Evolutionary conservation across 2,113 vertebrate species (phyloP), one percentile per base, ranked within the genome.

Genomic region (Odontophorus gujanensis): DNA sequence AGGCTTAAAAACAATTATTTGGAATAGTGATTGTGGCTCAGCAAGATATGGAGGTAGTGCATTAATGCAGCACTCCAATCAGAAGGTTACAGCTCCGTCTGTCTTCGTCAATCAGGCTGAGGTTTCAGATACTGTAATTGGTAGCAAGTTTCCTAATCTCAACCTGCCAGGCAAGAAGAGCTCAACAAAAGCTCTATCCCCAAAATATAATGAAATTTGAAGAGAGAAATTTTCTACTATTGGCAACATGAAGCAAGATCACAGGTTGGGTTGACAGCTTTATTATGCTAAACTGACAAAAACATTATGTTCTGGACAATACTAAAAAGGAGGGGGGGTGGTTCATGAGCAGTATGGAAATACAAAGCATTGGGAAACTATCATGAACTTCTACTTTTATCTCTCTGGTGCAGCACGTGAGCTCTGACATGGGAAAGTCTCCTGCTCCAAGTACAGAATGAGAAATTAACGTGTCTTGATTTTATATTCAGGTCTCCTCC

Each of bases 131-230:
- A 92, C 36, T 93, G 76, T 93, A 93, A 90, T 95, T 91, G 86
- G 91, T 69, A 93, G 77, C 85, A 93, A 97, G 95, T 94, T 95
- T 89, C 95, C 93, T 95, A 95, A 97, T 95, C 88, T 96, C 91
- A 66, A 81, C 81, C 92, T 94, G 92, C 34, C 93, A 97, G 94
- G 95, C 92, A 88, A 93, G 85, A 87, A 96, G 69, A 71, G 26
- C 73, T 85, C 78, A 81, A 89, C 90, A 96, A 94, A 96, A 90
- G 86, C 75, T 50, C 87, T 34, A 34, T 81, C 80, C 85, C 45
- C 93, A 63, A 90, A 97, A 93, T 43, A 63, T 58, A 95, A 93
- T 43, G 94, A 2, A 76, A 82, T 32, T 50, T 79, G 73, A 79
- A 77, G 72, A 80, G 79, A 76, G 47, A 19, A 87, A 73, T 82